phyloP scores from a whole-genome alignment of 2,113 vertebrate species.

The Siniperca chuatsi region DNA sequence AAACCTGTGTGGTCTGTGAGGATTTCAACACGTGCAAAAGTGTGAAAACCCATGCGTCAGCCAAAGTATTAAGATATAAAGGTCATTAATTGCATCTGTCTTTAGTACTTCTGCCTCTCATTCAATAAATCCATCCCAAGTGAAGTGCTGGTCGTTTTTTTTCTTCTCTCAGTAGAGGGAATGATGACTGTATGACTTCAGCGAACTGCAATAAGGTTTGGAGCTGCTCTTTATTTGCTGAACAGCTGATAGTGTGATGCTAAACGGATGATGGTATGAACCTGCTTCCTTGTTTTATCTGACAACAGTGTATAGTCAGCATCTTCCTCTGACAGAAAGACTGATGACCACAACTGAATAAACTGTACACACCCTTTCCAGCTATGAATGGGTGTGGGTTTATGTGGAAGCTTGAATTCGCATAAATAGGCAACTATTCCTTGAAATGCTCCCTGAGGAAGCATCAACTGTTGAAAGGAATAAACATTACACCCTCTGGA shows the following conservation, averaged over 20 bases:
- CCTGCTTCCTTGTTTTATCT: neutral
- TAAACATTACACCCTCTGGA: neutral
- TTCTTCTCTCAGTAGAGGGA: neutral
- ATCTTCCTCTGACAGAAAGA: neutral
- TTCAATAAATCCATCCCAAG: constrained; percentile 5
- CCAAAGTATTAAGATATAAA: neutral
- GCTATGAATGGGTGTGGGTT: neutral
- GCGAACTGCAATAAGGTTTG: neutral
- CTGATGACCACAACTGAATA: neutral
- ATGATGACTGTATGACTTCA: neutral
- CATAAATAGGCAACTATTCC: neutral
- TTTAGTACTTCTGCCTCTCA: neutral
- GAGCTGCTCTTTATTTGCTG: neutral
- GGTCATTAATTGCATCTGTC: neutral
- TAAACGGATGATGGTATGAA: neutral
- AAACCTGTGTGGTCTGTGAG: neutral
- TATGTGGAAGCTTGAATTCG: neutral
- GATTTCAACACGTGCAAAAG: neutral
- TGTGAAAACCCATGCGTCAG: neutral
- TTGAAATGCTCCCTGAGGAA: neutral
- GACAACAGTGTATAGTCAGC: neutral
- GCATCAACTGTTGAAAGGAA: neutral
- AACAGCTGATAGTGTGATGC: neutral
- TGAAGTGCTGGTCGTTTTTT: neutral
- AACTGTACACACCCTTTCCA: neutral